Percentiles rank a stretch among this genome's conserved stretches.
Conservation (phyloP, 2,113 vertebrate genomes). For the Suricata suricatta region DNA sequence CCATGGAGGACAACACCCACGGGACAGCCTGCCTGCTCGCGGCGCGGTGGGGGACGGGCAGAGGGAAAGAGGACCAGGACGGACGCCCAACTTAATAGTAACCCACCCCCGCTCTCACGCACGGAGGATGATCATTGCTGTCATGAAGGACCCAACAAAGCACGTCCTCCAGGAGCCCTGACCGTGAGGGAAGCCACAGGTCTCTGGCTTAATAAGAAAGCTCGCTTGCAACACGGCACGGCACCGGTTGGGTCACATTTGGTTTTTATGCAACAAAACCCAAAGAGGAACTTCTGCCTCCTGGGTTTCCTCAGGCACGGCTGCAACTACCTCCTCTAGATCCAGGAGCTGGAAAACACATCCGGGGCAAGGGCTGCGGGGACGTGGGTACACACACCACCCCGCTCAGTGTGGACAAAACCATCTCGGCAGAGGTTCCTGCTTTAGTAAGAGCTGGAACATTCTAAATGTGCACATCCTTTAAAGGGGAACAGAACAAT, state of each 20-base stretch:
- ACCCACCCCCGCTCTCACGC: background rate
- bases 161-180: background rate
- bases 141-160: background rate
- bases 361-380: background rate
- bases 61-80: too few relatives aligned
- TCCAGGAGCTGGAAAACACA: constrained; percentile 37
- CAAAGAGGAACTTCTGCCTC: constrained; percentile 36
- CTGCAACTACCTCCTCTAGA: constrained; percentile 12
- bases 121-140: background rate
- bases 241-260: background rate
- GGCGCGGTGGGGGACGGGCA: too few relatives aligned
- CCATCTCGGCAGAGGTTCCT: background rate
- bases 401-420: background rate
- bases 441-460: background rate
- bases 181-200: background rate
- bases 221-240: constrained; percentile 18
- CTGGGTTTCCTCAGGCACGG: background rate
- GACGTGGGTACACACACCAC: rapidly evolving
- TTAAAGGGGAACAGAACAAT: background rate
- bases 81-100: background rate
- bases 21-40: background rate
- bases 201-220: background rate
- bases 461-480: background rate
- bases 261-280: constrained; percentile 57
- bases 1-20: background rate